Percentiles rank a stretch among this genome's conserved stretches.
phyloP scores from a whole-genome alignment of 2,797 vertebrate species.

The Pangasius mekongensis region DNA sequence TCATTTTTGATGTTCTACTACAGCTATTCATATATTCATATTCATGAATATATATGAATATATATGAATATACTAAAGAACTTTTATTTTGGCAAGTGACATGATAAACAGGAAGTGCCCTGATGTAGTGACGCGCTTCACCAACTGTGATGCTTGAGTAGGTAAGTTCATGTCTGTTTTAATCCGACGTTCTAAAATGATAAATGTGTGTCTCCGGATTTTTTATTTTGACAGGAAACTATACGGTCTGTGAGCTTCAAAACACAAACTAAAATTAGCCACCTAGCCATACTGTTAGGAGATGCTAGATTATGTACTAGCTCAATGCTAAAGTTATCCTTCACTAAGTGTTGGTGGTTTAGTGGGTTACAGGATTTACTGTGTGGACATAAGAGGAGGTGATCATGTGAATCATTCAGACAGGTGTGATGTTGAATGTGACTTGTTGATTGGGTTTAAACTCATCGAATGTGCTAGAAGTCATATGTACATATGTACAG shows the following conservation, averaged over 20 bases:
- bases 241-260: neutral
- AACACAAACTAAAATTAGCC: neutral
- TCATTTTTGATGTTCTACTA: neutral
- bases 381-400: neutral
- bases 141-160: conserved; percentile 6
- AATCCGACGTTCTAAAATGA: fast-evolving
- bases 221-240: neutral
- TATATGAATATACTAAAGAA: neutral
- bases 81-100: conserved; percentile 41
- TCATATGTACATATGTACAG: neutral
- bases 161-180: conserved; percentile 12
- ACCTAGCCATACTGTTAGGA: neutral
- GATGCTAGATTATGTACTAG: neutral
- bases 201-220: neutral
- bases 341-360: neutral
- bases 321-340: neutral
- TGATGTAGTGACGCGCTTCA: neutral
- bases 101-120: conserved; percentile 37
- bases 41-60: no score
- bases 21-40: no score
- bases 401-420: neutral
- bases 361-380: neutral
- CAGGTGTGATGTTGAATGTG: neutral
- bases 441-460: neutral
- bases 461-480: neutral